Conservation (phyloP, 2,888 invertebrate genomes). For the Eupeodes latifasciatus region DNA sequence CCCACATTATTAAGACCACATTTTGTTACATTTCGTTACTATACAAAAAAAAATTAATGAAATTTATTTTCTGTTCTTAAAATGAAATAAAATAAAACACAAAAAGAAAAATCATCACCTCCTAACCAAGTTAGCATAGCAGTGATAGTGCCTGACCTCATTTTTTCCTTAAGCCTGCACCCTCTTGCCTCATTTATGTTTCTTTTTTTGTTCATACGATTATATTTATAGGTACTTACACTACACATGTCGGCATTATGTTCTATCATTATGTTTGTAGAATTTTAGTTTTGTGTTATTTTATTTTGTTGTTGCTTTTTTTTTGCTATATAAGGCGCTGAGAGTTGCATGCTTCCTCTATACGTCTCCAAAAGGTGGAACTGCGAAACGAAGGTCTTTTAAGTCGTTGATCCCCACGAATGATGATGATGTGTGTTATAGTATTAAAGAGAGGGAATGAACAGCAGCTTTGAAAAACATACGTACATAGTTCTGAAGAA, state of each 20-base stretch:
- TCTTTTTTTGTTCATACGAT: slow-evolving; percentile 6
- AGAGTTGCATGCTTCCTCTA: slow-evolving; percentile 63
- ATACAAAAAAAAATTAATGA: not conserved
- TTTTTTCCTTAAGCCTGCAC: slow-evolving; percentile 32
- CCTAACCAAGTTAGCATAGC: slow-evolving; percentile 25
- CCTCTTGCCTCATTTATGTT: slow-evolving; percentile 46
- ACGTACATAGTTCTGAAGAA: no score
- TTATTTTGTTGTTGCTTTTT: not conserved
- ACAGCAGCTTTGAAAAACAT: not conserved
- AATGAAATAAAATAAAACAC: not conserved
- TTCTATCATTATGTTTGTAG: slow-evolving; percentile 38
- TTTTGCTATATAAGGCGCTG: slow-evolving; percentile 17
- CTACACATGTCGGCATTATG: slow-evolving; percentile 46
- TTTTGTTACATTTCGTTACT: not conserved
- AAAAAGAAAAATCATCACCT: not conserved
- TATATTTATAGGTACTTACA: slow-evolving; percentile 43
- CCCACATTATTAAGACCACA: not conserved
- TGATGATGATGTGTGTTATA: slow-evolving; percentile 35
- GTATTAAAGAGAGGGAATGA: not conserved
- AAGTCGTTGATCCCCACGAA: slow-evolving; percentile 67
- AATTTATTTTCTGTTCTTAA: not conserved
- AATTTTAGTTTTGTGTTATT: not conserved
- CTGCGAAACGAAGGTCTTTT: slow-evolving; percentile 67
- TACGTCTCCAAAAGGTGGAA: slow-evolving; percentile 55
- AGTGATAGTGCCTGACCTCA: slow-evolving; percentile 42